Evolutionary conservation across 2,113 vertebrate genomes (phyloP).

Genomic region (Microtus richardsoni): DNA sequence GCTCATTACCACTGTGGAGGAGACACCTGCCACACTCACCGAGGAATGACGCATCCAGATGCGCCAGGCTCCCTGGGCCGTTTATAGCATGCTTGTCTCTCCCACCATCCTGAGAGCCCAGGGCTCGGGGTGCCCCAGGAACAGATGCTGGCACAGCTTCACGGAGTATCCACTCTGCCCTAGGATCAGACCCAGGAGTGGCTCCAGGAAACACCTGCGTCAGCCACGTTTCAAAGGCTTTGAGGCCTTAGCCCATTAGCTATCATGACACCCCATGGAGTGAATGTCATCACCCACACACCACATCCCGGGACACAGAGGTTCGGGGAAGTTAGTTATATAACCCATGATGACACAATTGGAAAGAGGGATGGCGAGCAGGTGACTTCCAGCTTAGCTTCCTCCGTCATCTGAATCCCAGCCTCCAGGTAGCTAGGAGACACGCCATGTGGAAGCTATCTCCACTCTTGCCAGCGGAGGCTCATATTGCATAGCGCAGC

Average conservation of each 20-base stretch:
- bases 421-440: background rate
- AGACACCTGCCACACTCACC: accelerated
- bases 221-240: background rate
- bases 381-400: background rate
- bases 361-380: background rate
- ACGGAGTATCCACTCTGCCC: too few species aligned
- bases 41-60: background rate
- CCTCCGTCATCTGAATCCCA: too few species aligned
- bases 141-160: background rate
- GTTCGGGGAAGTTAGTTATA: background rate
- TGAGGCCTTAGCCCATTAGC: accelerated
- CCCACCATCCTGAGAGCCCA: background rate
- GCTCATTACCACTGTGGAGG: accelerated
- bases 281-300: too few species aligned
- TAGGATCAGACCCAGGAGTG: background rate
- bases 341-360: accelerated
- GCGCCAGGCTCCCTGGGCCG: background rate
- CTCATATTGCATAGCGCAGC: accelerated
- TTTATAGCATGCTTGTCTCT: background rate
- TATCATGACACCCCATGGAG: accelerated
- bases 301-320: background rate
- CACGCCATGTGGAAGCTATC: accelerated
- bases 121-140: background rate
- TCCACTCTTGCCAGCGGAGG: too few species aligned
- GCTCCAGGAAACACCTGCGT: background rate